Evolutionary conservation across 2,797 vertebrate species (phyloP).

Genomic region (Sternotherus odoratus): DNA sequence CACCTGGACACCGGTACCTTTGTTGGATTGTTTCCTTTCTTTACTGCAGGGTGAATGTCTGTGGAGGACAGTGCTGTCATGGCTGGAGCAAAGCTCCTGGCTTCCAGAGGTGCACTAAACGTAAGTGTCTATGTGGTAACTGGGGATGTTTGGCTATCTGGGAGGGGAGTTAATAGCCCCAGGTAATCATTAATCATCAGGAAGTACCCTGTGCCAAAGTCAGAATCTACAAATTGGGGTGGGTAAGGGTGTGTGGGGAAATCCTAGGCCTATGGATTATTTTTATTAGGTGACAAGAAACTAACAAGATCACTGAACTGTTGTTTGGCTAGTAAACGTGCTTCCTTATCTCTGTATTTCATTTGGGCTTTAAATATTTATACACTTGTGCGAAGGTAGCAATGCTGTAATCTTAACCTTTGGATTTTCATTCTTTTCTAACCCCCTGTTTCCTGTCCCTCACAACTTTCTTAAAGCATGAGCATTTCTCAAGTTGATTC

Average conservation of each 20-base stretch:
- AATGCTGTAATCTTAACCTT: accelerated
- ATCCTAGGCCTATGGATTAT: background rate
- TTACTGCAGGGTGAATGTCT: constrained; percentile 92
- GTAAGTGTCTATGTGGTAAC: constrained; percentile 83
- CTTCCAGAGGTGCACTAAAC: constrained; percentile 96
- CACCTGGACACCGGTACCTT: background rate
- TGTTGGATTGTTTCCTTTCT: background rate
- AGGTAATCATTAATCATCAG: background rate
- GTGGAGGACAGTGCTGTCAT: constrained; percentile 96
- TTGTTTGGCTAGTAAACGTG: background rate
- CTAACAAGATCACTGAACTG: background rate
- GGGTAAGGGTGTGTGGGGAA: background rate
- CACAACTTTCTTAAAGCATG: background rate
- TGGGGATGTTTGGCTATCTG: accelerated
- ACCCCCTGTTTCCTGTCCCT: background rate
- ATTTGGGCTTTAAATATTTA: background rate
- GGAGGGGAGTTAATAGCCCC: background rate
- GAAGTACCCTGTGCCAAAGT: background rate
- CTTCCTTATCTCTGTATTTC: background rate
- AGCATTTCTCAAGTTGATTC: accelerated
- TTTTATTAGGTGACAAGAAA: background rate
- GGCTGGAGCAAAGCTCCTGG: constrained; percentile 94
- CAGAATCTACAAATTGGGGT: background rate
- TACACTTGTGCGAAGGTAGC: background rate
- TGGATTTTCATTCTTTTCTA: accelerated